Base-by-base conservation (phyloP, 1,140 invertebrate species). In the Cotesia glomerata region DNA sequence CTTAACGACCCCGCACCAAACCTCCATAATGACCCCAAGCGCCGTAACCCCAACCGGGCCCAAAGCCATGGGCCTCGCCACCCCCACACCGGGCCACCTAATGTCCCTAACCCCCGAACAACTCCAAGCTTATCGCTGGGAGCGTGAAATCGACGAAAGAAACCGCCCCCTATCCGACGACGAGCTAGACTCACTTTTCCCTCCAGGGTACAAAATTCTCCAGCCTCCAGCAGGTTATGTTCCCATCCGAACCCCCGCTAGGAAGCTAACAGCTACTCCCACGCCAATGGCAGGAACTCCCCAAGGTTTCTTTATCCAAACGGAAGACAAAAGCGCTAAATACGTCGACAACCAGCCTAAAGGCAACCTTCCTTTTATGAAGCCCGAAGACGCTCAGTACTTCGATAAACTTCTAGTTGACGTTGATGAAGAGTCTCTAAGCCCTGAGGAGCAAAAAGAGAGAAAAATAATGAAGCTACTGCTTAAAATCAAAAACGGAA, bases 361-460 rank as follows among this genome's bases (percentile, higher is more conserved):
- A 86, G 92, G 91, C 45, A 98, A 99, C 88, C 88, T 99, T 66
- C 98, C 98, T 14, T 97, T 99, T 83, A 94, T 99, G 91, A 99
- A 99, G 85, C 98, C 98, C 0, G 98, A 99, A 88, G 98, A 99
- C 89, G 97, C 98, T 32, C 98, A 99, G 86, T 99, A 99, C 88
- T 99, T 99, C 87, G 98, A 99, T 85, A 99, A 99, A 88, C 88
- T 99, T 35, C 87, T 99, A 58, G 91, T 98, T 45, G 98, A 99
- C 84, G 97, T 99, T 7, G 98, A 99, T 86, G 98, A 99, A 88
- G 97, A 99, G 80, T 89, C 93, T 0, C 88, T 99, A 13, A 95
- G 94, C 70, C 97, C 97, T 0, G 98, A 99, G 81, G 98, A 99
- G 82, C 93, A 97, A 73, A 99, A 99, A 84, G 98, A 99, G 86